Conservation (phyloP, 2,888 invertebrate genomes). For the Polyploca ridens region DNA sequence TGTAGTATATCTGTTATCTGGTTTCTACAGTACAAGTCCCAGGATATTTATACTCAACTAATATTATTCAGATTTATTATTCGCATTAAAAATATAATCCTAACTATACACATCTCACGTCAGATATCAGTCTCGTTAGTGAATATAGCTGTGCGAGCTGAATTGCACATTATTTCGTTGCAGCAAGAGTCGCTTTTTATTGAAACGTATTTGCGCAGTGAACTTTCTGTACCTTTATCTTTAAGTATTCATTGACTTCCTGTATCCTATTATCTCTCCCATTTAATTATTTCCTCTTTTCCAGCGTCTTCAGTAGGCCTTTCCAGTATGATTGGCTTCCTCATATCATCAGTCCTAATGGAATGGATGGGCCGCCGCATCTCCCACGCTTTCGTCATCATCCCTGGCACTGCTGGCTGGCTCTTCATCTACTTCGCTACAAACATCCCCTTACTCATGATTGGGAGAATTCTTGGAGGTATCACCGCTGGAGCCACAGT, state of each 20-base stretch:
- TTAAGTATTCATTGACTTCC: neutral
- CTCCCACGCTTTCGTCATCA: conserved; percentile 32
- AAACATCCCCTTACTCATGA: conserved; percentile 34
- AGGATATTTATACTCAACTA: no score
- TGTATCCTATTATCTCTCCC: conserved; percentile 9
- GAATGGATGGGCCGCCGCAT: conserved; percentile 40
- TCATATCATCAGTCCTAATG: conserved; percentile 44
- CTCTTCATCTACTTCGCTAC: conserved; percentile 37
- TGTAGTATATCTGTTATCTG: no score
- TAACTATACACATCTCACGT: no score
- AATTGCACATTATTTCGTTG: no score
- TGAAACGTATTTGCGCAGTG: no score
- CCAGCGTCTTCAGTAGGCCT: conserved; percentile 42
- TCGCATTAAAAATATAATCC: no score
- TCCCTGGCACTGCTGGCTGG: conserved; percentile 35
- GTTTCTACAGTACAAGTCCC: no score
- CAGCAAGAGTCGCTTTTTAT: no score
- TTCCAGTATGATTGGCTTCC: conserved; percentile 37
- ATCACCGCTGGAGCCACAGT: conserved; percentile 32
- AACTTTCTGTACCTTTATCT: no score
- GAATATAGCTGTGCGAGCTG: no score
- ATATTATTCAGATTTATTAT: no score
- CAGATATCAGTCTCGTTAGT: no score
- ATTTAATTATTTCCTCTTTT: conserved; percentile 20
- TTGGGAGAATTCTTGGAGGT: conserved; percentile 38